Evolutionary conservation across 2,888 invertebrate species (phyloP), one percentile per base, ranked within the genome.

Genomic region (Plebejus anna): DNA sequence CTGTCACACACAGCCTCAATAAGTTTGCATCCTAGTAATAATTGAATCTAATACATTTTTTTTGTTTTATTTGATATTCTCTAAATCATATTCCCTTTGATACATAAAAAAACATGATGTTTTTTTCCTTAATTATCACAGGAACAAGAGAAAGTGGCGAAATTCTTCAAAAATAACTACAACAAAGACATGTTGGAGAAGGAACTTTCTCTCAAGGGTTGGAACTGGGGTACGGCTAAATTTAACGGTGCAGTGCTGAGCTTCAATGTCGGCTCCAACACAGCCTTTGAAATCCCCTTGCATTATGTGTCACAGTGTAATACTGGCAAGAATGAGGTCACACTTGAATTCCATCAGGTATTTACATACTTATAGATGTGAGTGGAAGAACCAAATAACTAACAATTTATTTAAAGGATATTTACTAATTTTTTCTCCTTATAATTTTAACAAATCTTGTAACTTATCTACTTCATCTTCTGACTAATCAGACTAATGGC

Each of bases 191-290:
- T 99, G 96, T 93, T 98, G 73, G 98, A 98, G 84, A 98, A 97
- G 84, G 99, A 99, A 84, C 90, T 98, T 76, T 97, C 98, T 80
- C 94, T 99, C 1, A 99, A 98, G 88, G 99, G 99, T 0, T 99
- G 99, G 99, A 99, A 99, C 90, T 99, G 99, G 98, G 99, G 99
- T 47, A 97, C 97, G 0, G 98, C 98, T 0, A 97, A 97, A 82
- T 99, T 99, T 86, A 96, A 96, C 82, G 99, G 98, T 3, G 96
- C 97, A 0, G 96, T 97, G 0, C 90, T 98, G 0, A 97, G 96
- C 85, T 98, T 97, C 85, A 98, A 98, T 86, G 96, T 98, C 70
- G 97, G 97, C 3, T 94, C 95, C 51, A 95, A 96, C 81, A 96
- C 97, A 16, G 98, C 98, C 0, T 99, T 99, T 94, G 99, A 99